Evolutionary conservation across 2,888 invertebrate genomes (phyloP).

Genomic region (Lepeophtheirus nordmannii): DNA sequence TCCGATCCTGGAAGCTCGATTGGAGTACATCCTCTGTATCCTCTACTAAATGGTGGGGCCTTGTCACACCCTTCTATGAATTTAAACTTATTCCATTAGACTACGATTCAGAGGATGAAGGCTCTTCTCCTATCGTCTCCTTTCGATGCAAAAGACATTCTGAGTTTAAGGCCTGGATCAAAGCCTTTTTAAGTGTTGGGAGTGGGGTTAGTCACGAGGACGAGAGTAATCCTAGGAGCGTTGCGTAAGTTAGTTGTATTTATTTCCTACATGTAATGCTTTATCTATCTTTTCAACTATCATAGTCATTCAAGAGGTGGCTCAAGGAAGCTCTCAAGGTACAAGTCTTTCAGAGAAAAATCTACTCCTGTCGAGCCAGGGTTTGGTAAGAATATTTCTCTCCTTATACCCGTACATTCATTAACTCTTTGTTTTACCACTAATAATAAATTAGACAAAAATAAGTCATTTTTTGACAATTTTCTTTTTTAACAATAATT

Average conservation of each 20-base stretch:
- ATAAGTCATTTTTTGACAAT: no score
- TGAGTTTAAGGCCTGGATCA: conserved; percentile 4
- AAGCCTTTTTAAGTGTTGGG: neutral
- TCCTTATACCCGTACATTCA: no score
- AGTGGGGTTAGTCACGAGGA: neutral
- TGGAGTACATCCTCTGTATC: neutral
- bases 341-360: conserved; percentile 1
- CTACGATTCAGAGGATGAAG: neutral
- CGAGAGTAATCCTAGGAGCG: neutral
- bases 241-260: neutral
- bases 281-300: neutral
- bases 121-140: neutral
- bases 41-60: neutral
- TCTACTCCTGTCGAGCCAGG: neutral
- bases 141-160: neutral
- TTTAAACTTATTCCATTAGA: neutral
- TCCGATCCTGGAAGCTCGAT: neutral
- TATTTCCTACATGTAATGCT: neutral
- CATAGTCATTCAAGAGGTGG: neutral
- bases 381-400: neutral
- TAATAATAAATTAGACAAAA: no score
- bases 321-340: neutral
- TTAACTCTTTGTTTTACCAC: no score
- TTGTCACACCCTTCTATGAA: neutral
- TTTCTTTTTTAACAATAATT: no score